Evolutionary conservation across 2,113 vertebrate species (phyloP), one percentile per base, ranked within the genome.

Genomic region (Larimichthys polyactis): DNA sequence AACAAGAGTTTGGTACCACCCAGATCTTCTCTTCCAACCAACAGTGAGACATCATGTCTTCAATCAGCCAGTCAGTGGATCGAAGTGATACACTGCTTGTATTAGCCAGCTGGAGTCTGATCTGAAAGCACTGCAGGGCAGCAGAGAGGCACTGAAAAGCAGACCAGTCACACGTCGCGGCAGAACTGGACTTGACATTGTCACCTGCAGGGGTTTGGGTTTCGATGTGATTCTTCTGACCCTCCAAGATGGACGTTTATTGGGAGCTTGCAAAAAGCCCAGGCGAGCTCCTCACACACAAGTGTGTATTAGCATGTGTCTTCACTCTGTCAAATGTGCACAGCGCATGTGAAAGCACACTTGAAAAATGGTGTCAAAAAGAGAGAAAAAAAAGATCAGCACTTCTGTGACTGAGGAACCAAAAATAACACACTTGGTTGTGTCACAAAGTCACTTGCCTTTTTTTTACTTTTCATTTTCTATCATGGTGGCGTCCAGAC

Each of bases 141-240:
- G 88, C 91, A 92, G 92, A 91, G 87, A 90, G 83, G 89, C 90
- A 89, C 87, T 87, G 90, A 88, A 90, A 89, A 82, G 85, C 89
- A 86, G 81, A 90, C 73, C 81, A 83, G 78, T 83, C 77, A 77
- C 85, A 84, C 78, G 43, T 51, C 14, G 49, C 60, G 9, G 74
- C 81, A 77, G 83, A 89, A 79, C 84, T 77, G 83, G 83, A 90
- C 89, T 82, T 17, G 57, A 60, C 75, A 4, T 69, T 14, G 27
- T 82, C 75, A 70, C 71, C 55, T 48, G 72, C 20, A 16, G 77
- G 85, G 82, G 84, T 85, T 75, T 63, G 82, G 78, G 79, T 83
- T 74, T 75, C 20, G 3, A 49, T 62, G 74, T 3, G 79, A 83
- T 77, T 77, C 78, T 69, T 82, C 73, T 57, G 71, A 80, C 65